Conservation (phyloP, 1,140 invertebrate species). For the Acromyrmex heyeri region DNA sequence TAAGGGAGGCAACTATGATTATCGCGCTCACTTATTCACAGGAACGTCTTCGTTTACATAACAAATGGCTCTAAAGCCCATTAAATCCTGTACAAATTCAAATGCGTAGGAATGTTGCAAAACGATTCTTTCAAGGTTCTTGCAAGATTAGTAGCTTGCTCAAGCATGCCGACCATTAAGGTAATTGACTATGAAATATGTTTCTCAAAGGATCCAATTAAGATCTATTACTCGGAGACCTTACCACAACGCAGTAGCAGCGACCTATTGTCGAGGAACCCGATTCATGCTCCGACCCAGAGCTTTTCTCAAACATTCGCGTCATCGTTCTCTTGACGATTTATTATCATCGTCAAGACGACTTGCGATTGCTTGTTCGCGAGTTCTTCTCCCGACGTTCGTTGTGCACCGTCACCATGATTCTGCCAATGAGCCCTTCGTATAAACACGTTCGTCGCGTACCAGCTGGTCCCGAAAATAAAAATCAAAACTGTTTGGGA, state of each 20-base stretch:
- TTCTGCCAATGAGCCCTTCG: conserved; percentile 22
- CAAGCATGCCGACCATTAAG: conserved; percentile 40
- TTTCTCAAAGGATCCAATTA: conserved; percentile 69
- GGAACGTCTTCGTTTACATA: conserved; percentile 62
- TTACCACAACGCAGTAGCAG: conserved; percentile 64
- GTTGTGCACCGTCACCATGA: conserved; percentile 70
- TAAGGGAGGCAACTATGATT: conserved; percentile 16
- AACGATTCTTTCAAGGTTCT: conserved; percentile 50
- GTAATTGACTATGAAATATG: conserved; percentile 68
- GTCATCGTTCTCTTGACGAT: conserved; percentile 71
- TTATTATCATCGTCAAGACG: conserved; percentile 69
- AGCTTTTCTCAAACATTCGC: conserved; percentile 66
- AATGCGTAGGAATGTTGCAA: conserved; percentile 49
- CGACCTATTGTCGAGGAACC: conserved; percentile 57
- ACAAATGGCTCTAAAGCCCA: conserved; percentile 50
- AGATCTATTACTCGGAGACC: conserved; percentile 41
- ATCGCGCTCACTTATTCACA: conserved; percentile 21
- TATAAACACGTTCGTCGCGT: conserved; percentile 45
- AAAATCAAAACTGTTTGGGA: conserved; percentile 35
- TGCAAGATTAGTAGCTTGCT: conserved; percentile 55
- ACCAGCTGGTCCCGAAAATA: conserved; percentile 41
- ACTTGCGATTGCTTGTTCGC: conserved; percentile 57
- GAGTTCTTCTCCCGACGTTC: conserved; percentile 48
- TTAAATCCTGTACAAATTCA: conserved; percentile 60
- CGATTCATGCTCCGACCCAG: conserved; percentile 63